phyloP scores from a whole-genome alignment of 2,797 vertebrate species.

The Oreonectes daqikongensis region DNA sequence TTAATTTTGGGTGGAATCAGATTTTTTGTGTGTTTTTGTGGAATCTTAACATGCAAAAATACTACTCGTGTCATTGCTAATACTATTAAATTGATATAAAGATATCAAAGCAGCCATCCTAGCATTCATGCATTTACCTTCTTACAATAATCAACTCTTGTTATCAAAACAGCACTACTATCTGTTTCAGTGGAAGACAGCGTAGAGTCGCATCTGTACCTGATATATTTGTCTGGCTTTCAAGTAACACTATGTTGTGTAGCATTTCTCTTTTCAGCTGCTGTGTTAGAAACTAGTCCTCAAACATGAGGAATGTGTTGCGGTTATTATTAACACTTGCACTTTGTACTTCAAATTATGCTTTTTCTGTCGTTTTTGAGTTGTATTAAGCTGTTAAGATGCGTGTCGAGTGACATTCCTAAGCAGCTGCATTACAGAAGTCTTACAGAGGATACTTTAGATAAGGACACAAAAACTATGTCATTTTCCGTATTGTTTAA shows the following conservation, averaged over 20 bases:
- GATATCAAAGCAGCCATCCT: not conserved
- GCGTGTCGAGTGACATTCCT: constrained; percentile 49
- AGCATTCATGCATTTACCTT: not conserved
- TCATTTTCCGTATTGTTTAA: constrained; percentile 47
- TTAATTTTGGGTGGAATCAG: not conserved
- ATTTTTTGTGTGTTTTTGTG: not conserved
- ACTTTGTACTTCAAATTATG: constrained; percentile 54
- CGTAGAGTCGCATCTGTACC: constrained; percentile 44
- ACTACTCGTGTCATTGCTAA: not conserved
- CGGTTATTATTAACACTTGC: constrained; percentile 51
- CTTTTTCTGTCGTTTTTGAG: not conserved
- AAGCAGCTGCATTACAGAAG: constrained; percentile 30
- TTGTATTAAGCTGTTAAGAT: constrained; percentile 34
- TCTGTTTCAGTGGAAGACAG: not conserved
- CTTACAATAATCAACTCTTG: not conserved
- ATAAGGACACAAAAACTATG: constrained; percentile 7
- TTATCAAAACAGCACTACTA: not conserved
- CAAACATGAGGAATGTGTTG: constrained; percentile 53
- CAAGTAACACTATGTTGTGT: constrained; percentile 41
- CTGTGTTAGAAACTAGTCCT: constrained; percentile 26
- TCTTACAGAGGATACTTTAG: constrained; percentile 22
- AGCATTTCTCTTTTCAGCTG: constrained; percentile 29
- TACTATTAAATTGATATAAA: not conserved
- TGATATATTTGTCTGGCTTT: constrained; percentile 47
- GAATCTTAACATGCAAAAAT: not conserved